phyloP scores from a whole-genome alignment of 2,888 invertebrate species.

The Pemphredon lugubris region DNA sequence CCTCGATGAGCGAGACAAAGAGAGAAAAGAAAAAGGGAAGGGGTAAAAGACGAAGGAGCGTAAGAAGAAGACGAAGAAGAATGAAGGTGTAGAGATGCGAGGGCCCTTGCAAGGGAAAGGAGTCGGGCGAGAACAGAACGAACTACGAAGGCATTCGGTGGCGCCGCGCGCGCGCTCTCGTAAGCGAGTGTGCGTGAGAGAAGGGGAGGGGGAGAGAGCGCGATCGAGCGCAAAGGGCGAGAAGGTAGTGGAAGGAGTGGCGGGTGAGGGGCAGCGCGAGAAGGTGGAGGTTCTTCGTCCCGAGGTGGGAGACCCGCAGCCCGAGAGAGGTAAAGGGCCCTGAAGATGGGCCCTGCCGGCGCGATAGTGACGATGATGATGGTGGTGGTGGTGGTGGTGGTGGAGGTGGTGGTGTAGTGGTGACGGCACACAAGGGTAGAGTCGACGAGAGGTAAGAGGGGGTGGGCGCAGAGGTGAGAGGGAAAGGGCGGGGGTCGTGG shows the following conservation, averaged over 20 bases:
- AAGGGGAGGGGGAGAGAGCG: conserved; percentile 26
- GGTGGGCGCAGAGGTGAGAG: conserved; percentile 55
- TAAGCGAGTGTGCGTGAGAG: conserved; percentile 40
- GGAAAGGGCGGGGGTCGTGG: conserved; percentile 74
- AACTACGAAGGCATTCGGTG: conserved; percentile 61
- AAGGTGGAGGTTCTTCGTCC: conserved; percentile 1
- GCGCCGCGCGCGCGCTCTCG: conserved; percentile 56
- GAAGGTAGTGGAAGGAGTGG: conserved; percentile 15
- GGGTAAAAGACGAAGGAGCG: conserved; percentile 10
- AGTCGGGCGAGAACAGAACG: conserved; percentile 39
- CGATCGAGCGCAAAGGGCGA: conserved; percentile 39
- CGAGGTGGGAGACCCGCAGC: conserved; percentile 31
- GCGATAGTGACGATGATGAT: conserved; percentile 56
- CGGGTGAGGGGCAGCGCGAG: conserved; percentile 3
- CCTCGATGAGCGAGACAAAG: conserved; percentile 6
- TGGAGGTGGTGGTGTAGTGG: conserved; percentile 40
- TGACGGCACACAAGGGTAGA: conserved; percentile 52
- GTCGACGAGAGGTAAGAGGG: conserved; percentile 36
- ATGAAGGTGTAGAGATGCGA: conserved; percentile 31
- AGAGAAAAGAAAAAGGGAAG: neutral
- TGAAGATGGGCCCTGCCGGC: conserved; percentile 67
- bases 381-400: conserved; percentile 17
- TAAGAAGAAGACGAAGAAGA: conserved; percentile 47
- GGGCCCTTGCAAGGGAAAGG: conserved; percentile 36
- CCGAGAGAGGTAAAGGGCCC: conserved; percentile 66